Evolutionary conservation across 1,140 invertebrate genomes (phyloP).

Genomic region (Drosophila subpulchrella): DNA sequence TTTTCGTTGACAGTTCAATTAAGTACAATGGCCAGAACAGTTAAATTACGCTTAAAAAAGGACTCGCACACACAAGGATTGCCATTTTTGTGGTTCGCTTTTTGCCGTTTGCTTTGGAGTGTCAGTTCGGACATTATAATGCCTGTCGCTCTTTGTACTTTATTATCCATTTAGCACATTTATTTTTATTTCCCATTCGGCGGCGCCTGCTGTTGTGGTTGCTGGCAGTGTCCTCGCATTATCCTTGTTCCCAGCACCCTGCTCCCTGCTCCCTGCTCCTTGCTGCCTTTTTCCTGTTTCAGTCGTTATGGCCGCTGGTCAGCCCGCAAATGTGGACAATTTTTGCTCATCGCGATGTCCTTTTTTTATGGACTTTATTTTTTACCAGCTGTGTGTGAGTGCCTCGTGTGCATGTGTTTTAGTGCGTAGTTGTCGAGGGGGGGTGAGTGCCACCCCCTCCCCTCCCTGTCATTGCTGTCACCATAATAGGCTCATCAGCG

Average conservation of each 20-base stretch:
- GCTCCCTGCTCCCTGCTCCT: neutral
- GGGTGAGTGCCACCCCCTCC: conserved; percentile 13
- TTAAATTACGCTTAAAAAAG: conserved; percentile 79
- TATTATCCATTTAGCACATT: conserved; percentile 83
- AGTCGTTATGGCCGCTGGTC: conserved; percentile 61
- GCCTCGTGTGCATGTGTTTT: conserved; percentile 38
- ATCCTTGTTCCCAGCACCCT: conserved; percentile 33
- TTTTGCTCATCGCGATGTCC: conserved; percentile 51
- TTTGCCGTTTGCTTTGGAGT: conserved; percentile 41
- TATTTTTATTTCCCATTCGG: conserved; percentile 72
- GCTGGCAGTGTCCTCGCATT: conserved; percentile 56
- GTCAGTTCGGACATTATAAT: conserved; percentile 69
- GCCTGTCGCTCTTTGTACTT: conserved; percentile 75
- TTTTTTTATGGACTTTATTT: conserved; percentile 76
- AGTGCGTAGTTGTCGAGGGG: conserved; percentile 49
- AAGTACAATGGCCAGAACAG: conserved; percentile 75
- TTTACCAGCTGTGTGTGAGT: conserved; percentile 68
- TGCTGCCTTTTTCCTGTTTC: conserved; percentile 28
- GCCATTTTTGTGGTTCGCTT: conserved; percentile 34
- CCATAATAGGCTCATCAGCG: conserved; percentile 77
- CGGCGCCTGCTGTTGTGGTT: conserved; percentile 37
- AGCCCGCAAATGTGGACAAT: conserved; percentile 64
- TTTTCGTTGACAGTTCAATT: conserved; percentile 79
- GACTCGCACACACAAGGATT: conserved; percentile 32
- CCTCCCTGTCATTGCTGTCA: conserved; percentile 54